Base-by-base conservation (phyloP, 2,888 invertebrate species). In the Nomada hirtipes region DNA sequence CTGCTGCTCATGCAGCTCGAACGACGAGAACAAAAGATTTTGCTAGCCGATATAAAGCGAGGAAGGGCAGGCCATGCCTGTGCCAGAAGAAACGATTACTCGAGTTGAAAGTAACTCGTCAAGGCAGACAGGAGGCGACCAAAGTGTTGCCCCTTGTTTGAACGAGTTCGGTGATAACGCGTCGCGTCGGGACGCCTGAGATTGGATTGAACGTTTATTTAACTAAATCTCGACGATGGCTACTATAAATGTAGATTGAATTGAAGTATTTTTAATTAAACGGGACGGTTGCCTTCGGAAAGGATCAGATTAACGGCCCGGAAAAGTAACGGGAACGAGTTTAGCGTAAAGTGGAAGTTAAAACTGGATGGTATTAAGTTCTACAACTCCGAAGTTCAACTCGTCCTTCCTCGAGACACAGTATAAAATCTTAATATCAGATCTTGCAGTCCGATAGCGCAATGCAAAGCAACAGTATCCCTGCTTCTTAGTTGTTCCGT, bases 161-260 rank as follows among this genome's bases (percentile, higher is more conserved):
- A 15, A n/a, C 53, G 53, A 18, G 3, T 47, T 47, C 59, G 47
- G 18, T 50, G 57, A 36, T 36, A 36, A 36, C 36, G 13, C 18
- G 52, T 42, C 52, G 59, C 57, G 68, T 59, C 69, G 36, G 36
- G 36, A 23, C 36, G 68, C 4, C 2, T 57, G 74, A 20, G 47
- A 74, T 68, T 50, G 68, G 13, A 68, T 18, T 23, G 29, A 18
- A 15, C 36, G 59, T 52, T 74, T 68, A 72, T 64, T 50, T 50
- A 11, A 50, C 26, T 50, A 13, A 65, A 65, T 13, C 11, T 10
- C 3, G 2, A n/a, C 53, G 4, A 18, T 47, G 23, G 18, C 4
- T 47, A 9, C 29, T 65, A 15, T 15, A 29, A 52, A 52, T 52
- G 52, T 29, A 65, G 50, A 65, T 65, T 4, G 65, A 52, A 29